Evolutionary conservation across 2,888 invertebrate species (phyloP).

Genomic region (Andricus curvator): DNA sequence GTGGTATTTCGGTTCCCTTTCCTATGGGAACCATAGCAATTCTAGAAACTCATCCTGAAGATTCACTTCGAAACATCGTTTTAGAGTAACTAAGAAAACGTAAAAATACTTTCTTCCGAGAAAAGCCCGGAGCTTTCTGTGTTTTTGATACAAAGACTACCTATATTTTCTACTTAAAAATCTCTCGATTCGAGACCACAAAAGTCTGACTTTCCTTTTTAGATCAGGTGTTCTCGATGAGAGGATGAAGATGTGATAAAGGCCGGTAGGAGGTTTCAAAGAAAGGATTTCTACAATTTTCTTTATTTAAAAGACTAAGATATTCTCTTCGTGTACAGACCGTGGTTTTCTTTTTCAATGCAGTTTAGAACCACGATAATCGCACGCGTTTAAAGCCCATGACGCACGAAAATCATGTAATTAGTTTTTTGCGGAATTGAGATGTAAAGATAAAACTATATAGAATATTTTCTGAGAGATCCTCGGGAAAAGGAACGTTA

Average conservation of each 20-base stretch:
- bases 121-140: constrained; percentile 10
- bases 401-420: constrained; percentile 2
- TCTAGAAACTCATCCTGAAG: constrained; percentile 91
- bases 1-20: constrained; percentile 95
- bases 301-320: constrained; percentile 2
- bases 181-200: constrained; percentile 16
- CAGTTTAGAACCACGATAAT: not conserved
- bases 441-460: constrained; percentile 7
- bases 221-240: constrained; percentile 19
- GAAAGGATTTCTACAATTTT: constrained; percentile 22
- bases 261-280: constrained; percentile 24
- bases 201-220: constrained; percentile 2
- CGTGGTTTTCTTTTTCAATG: not conserved
- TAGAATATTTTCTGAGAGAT: constrained; percentile 6
- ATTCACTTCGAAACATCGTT: constrained; percentile 89
- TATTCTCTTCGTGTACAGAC: constrained; percentile 28
- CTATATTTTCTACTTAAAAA: constrained; percentile 37
- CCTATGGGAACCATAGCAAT: constrained; percentile 95
- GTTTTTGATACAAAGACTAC: constrained; percentile 26
- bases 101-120: not conserved
- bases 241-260: constrained; percentile 30
- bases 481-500: not conserved
- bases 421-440: not conserved
- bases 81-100: constrained; percentile 58
- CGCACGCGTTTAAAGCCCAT: constrained; percentile 12